Conservation (phyloP, 2,888 invertebrate genomes). For the Tetragonula carbonaria region DNA sequence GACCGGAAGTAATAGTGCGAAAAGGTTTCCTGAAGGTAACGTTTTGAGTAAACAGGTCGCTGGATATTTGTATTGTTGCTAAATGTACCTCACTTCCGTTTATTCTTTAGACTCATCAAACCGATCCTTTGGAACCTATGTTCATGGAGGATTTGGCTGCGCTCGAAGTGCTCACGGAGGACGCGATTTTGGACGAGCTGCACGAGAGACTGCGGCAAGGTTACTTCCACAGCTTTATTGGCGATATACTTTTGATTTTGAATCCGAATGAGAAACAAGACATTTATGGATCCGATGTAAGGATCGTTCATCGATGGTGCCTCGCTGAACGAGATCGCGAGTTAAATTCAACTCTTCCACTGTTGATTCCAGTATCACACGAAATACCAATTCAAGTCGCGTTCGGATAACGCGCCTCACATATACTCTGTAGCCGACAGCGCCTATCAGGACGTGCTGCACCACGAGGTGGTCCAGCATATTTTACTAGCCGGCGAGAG, state of each 20-base stretch:
- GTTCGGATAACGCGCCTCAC: conserved; percentile 95
- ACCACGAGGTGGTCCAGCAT: conserved; percentile 94
- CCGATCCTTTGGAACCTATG: conserved; percentile 88
- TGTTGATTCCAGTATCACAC: conserved; percentile 88
- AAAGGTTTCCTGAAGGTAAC: conserved; percentile 83
- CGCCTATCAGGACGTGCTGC: conserved; percentile 95
- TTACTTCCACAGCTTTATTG: conserved; percentile 91
- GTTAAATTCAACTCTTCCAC: not conserved
- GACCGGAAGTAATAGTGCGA: conserved; percentile 84
- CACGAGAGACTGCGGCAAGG: conserved; percentile 89
- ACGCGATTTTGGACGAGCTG: conserved; percentile 88
- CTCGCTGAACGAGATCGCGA: not conserved
- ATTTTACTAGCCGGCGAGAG: conserved; percentile 96
- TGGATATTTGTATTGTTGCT: too few species aligned
- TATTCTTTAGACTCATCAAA: conserved; percentile 74
- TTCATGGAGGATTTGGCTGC: conserved; percentile 93
- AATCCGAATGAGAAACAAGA: conserved; percentile 92
- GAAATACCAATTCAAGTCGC: conserved; percentile 93
- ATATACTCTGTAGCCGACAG: conserved; percentile 95
- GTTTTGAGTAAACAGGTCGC: not conserved
- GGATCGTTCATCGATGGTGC: conserved; percentile 55
- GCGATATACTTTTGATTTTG: conserved; percentile 91
- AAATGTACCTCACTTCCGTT: not conserved
- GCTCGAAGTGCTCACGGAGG: conserved; percentile 90
- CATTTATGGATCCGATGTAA: conserved; percentile 90